These are phyloP conservation scores for Silurus lanzhouensis DNA, from an alignment of 2,797 vertebrate genomes.

Conservation along the genomic window DNA sequence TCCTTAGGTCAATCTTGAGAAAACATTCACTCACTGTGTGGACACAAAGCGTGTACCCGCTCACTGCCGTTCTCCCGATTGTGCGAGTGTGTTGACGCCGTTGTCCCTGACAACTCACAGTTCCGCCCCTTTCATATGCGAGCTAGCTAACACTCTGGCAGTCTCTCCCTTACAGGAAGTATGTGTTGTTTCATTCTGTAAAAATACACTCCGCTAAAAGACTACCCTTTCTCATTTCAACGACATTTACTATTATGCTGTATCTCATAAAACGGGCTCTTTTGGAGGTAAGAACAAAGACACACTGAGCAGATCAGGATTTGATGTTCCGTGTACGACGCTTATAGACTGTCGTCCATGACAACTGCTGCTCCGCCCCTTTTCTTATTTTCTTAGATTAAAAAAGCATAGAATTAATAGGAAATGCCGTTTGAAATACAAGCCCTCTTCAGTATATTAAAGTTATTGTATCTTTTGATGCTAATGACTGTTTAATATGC, in stretches of 20 bases:
- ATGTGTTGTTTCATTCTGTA: background rate
- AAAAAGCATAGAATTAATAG: background rate
- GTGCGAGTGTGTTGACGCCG: slow-evolving; percentile 14
- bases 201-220: background rate
- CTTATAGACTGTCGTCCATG: slow-evolving; percentile 49
- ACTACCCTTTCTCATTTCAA: background rate
- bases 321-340: background rate
- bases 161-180: no score
- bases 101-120: slow-evolving; percentile 12
- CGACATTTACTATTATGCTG: background rate
- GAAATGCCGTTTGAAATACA: background rate
- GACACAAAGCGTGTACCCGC: slow-evolving; percentile 9
- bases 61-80: background rate
- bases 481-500: background rate
- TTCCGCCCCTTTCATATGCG: background rate
- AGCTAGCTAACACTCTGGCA: background rate
- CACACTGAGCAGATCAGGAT: background rate
- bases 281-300: background rate
- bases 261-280: background rate
- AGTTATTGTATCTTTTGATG: background rate
- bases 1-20: background rate
- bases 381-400: background rate
- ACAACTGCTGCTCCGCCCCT: slow-evolving; percentile 49
- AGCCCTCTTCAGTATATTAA: no score
- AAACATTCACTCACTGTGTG: background rate